A percentile compares a stretch with the other conserved stretches of the same genome.
Conservation (phyloP, 2,888 invertebrate species). For the Fissipunctia ypsillon region DNA sequence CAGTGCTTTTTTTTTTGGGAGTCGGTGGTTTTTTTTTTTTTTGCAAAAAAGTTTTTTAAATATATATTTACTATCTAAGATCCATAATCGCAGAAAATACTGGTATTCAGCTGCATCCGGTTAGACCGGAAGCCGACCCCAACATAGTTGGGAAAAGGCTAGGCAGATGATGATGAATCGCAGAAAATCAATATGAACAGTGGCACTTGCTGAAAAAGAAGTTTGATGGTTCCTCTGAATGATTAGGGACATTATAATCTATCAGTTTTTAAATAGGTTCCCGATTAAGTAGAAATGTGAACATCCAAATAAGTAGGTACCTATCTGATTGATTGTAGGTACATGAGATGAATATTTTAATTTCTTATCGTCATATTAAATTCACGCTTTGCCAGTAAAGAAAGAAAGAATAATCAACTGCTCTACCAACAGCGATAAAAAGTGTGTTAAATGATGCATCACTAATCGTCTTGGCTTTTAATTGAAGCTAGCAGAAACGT, state of each 20-base stretch:
- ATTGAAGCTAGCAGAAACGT: conserved; percentile 13
- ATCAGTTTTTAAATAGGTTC: neutral
- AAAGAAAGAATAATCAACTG: conserved; percentile 19
- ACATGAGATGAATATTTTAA: neutral
- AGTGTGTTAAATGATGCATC: conserved; percentile 43
- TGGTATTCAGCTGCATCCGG: too few species aligned
- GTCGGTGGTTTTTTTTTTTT: too few species aligned
- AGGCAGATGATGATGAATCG: too few species aligned
- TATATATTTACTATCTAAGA: neutral
- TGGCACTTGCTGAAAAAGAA: neutral
- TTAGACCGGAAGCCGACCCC: too few species aligned
- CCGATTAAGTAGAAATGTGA: neutral
- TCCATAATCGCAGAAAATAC: too few species aligned
- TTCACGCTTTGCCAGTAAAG: conserved; percentile 25
- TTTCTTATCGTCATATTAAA: conserved; percentile 6
- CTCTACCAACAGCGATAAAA: conserved; percentile 25
- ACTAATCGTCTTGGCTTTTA: conserved; percentile 14
- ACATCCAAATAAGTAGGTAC: neutral
- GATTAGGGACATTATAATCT: too few species aligned
- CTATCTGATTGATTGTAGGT: neutral
- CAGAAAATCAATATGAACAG: neutral
- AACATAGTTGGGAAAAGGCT: too few species aligned
- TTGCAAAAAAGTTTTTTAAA: too few species aligned
- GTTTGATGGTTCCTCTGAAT: neutral
- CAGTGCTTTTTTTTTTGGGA: too few species aligned